Base-by-base conservation (phyloP, 2,888 invertebrate species). In the Caenorhabditis sulstoni region DNA sequence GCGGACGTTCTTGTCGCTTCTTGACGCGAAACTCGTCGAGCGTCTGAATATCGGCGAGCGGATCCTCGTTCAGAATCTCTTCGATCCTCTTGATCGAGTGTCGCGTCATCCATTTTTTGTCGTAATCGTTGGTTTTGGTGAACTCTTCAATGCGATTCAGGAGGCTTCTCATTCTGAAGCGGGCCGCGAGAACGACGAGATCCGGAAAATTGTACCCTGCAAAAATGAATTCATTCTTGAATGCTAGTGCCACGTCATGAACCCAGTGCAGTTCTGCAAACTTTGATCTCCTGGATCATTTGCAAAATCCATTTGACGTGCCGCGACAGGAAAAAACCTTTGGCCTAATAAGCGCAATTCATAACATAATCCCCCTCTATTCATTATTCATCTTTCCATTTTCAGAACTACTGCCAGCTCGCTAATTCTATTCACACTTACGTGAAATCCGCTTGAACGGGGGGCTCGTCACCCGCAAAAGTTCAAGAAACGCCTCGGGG, bases 371-470 rank as follows among this genome's bases (percentile, higher is more conserved):
- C 12, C 14, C 14, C 4, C 11, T 35, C 8, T 35, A 14, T 11
- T 16, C n/a, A 53, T 14, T n/a, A n/a, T n/a, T n/a, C n/a, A 3
- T 35, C 14, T 29, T 29, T 3, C 14, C 9, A 35, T 35, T 53
- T 35, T 44, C 41, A 44, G 9, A 57, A 23, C 9, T 20, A 8
- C 14, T 23, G 1, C 16, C 45, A 45, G 11, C 16, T 4, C 18
- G 23, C 22, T 41, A 39, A 29, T 29, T 37, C 7, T 49, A 41
- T 12, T 18, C 68, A n/a, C n/a, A n/a, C n/a, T 70, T 35, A 70
- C 70, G 20, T 35, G 70, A 70, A 35, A 70, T 61, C 22, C 52
- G 35, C 22, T 70, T 70, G 20, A 53, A 29, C 0, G 70, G 70
- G 12, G 52, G 61, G 23, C 61, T 52, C 1, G 61, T 35, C 18